Evolutionary conservation across 2,888 invertebrate genomes (phyloP).

Genomic region (Tineola bisselliella): DNA sequence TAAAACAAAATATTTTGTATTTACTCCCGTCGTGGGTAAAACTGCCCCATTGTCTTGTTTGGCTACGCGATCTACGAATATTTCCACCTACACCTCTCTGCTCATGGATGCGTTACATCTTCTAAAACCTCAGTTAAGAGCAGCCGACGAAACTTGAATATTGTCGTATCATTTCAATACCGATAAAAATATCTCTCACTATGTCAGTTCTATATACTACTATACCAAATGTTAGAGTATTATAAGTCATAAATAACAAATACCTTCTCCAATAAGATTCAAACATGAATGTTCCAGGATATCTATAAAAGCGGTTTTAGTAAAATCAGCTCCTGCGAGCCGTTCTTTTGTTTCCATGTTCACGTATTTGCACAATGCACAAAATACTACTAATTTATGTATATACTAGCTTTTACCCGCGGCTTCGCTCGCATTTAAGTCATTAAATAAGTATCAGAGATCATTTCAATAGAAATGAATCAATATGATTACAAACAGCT

Average conservation of each 20-base stretch:
- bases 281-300: slow-evolving; percentile 6
- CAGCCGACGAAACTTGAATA: too few species aligned
- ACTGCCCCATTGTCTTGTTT: slow-evolving; percentile 34
- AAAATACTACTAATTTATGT: slow-evolving; percentile 13
- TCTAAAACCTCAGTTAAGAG: too few species aligned
- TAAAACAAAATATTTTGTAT: slow-evolving; percentile 24
- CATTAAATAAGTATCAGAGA: too few species aligned
- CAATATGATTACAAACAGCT: too few species aligned
- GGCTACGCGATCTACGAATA: neutral
- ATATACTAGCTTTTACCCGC: neutral
- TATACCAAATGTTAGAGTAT: too few species aligned
- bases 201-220: too few species aligned
- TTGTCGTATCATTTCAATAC: too few species aligned
- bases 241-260: neutral
- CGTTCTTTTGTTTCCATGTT: slow-evolving; percentile 18
- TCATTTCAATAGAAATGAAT: too few species aligned
- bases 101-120: neutral
- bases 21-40: slow-evolving; percentile 24
- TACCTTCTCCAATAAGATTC: slow-evolving; percentile 14
- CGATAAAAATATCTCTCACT: too few species aligned
- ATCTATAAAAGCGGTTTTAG: neutral
- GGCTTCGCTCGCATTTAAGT: too few species aligned
- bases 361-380: slow-evolving; percentile 12
- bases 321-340: neutral
- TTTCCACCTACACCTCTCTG: neutral